Percentiles rank a stretch among this genome's conserved stretches.
Conservation (phyloP, 2,888 invertebrate genomes). For the Tachina lurida region DNA sequence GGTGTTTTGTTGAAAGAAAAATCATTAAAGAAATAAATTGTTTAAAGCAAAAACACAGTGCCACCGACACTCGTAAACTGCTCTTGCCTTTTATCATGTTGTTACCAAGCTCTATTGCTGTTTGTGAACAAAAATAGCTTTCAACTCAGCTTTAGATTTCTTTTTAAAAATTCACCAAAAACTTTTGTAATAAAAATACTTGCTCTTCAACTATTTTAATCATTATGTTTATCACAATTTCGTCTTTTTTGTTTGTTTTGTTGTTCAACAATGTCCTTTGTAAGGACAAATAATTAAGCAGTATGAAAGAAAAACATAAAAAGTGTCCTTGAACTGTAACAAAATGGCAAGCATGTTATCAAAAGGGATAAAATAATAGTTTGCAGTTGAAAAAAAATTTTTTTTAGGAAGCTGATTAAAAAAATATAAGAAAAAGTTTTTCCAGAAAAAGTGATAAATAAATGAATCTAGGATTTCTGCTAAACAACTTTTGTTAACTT, state of each 20-base stretch:
- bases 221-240: constrained; percentile 28
- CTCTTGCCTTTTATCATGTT: background rate
- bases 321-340: constrained; percentile 50
- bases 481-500: no score
- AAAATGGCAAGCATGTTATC: constrained; percentile 10
- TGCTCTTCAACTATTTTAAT: constrained; percentile 14
- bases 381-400: background rate
- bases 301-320: constrained; percentile 21
- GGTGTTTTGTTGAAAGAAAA: constrained; percentile 50
- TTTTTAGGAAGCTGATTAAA: background rate
- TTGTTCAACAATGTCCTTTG: constrained; percentile 41
- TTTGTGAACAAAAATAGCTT: constrained; percentile 1
- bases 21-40: constrained; percentile 61
- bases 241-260: background rate
- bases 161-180: constrained; percentile 37
- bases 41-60: constrained; percentile 33
- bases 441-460: no score
- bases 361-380: background rate
- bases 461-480: no score
- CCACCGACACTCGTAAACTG: background rate
- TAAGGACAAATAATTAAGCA: constrained; percentile 29
- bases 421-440: background rate
- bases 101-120: background rate
- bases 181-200: constrained; percentile 30
- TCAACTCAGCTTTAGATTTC: constrained; percentile 14